Percentiles rank a stretch among this genome's conserved stretches.
Conservation (phyloP, 2,888 invertebrate genomes). For the Antheraea assamensis region DNA sequence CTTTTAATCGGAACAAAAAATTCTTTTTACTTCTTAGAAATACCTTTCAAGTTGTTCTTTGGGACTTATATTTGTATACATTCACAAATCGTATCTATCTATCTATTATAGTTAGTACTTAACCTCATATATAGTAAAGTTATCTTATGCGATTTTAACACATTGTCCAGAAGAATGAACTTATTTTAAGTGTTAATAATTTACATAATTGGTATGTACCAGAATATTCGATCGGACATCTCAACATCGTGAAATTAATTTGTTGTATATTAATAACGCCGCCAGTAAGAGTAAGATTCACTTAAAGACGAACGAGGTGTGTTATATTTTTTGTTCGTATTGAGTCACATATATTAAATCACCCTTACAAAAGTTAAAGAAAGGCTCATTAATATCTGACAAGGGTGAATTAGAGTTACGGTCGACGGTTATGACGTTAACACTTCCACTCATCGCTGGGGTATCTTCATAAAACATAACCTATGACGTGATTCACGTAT, state of each 20-base stretch:
- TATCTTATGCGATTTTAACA: no score
- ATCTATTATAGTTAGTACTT: no score
- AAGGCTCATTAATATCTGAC: constrained; percentile 21
- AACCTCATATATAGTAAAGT: no score
- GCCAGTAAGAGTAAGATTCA: neutral
- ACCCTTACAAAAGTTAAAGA: constrained; percentile 19
- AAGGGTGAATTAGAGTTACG: constrained; percentile 23
- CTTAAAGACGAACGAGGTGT: neutral
- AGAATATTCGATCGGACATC: neutral
- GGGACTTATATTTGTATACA: no score
- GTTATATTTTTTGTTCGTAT: constrained; percentile 3
- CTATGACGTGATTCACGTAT: constrained; percentile 20
- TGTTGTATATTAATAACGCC: neutral
- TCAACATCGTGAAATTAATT: neutral
- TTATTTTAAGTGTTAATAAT: no score
- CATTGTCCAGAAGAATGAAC: no score
- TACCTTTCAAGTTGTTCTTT: no score
- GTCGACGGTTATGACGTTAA: constrained; percentile 24
- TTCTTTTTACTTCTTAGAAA: no score
- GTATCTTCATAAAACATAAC: constrained; percentile 23
- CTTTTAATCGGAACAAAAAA: no score
- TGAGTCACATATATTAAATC: constrained; percentile 19
- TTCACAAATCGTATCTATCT: no score
- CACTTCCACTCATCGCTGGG: constrained; percentile 19
- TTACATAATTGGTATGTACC: no score